Evolutionary conservation across 2,888 invertebrate genomes (phyloP), one percentile per base, ranked within the genome.

Genomic region (Pachycephus smyrnensis): DNA sequence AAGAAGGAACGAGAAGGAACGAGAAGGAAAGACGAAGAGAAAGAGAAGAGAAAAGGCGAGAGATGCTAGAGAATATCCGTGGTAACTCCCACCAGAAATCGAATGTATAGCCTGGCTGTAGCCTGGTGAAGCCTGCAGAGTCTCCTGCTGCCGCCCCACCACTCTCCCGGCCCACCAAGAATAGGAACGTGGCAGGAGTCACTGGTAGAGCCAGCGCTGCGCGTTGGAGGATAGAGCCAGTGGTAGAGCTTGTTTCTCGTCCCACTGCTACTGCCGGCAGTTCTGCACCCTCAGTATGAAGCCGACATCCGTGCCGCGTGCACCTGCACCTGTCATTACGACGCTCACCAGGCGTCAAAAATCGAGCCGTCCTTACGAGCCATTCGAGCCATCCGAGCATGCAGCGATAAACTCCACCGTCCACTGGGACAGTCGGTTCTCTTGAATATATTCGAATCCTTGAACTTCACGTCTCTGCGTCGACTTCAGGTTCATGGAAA

Each of bases 251-350:
- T 83, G 88, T 88, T 86, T 87, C 88, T 85, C 88, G 86, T 83
- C 84, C 85, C 84, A 84, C 86, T 82, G 81, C 69, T 80, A 80
- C 80, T 81, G 82, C 78, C 80, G 82, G 81, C 86, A 86, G 88
- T 86, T 84, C 84, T 81, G 80, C 84, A 83, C 85, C 85, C 84
- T 89, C 89, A 90, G 91, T 91, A 87, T 87, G 87, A 87, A 88
- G 87, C 90, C 89, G 90, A 89, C 90, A 85, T 86, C 84, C 89
- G 89, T 85, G 88, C 87, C 86, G 87, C 84, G 84, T 84, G 88
- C 86, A 90, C 83, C 86, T 82, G 81, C 75, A 75, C 69, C 40
- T 75, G 78, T 76, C 33, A 0, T 55, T 23, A 12, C 32, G 32
- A 23, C 71, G 71, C 71, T 31, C 71, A 3, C 3, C 12, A 2